phyloP scores from a whole-genome alignment of 2,113 vertebrate species.

The Campylomormyrus numenius region DNA sequence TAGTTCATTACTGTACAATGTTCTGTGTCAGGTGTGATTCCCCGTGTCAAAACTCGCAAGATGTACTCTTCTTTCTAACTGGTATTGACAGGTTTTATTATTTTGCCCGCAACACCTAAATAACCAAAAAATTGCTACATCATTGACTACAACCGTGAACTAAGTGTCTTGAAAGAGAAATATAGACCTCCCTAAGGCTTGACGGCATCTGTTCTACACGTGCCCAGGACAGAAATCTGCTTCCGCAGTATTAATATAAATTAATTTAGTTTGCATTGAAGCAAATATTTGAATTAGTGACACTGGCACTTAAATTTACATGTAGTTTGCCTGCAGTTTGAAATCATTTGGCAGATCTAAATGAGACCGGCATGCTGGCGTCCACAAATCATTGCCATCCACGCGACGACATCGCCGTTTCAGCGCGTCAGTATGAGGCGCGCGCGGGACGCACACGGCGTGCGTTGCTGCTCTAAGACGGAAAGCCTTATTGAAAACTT shows the following conservation, averaged over 20 bases:
- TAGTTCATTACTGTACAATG: neutral
- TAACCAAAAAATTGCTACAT: constrained; percentile 47
- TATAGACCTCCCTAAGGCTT: constrained; percentile 54
- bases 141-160: constrained; percentile 46
- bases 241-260: constrained; percentile 51
- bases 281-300: constrained; percentile 53
- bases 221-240: constrained; percentile 46
- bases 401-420: neutral
- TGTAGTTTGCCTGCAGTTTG: constrained; percentile 20
- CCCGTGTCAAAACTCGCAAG: constrained; percentile 22
- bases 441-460: neutral
- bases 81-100: constrained; percentile 50
- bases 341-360: neutral
- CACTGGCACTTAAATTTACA: constrained; percentile 38
- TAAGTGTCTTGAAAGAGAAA: constrained; percentile 45
- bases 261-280: constrained; percentile 51
- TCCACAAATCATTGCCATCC: neutral
- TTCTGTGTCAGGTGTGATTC: neutral
- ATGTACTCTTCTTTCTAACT: constrained; percentile 17
- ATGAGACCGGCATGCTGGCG: neutral
- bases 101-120: constrained; percentile 53
- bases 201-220: constrained; percentile 57
- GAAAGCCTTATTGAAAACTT: constrained; percentile 5
- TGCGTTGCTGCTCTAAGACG: neutral
- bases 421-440: neutral